These are phyloP conservation scores for Hydrophis major DNA, from an alignment of 2,797 vertebrate genomes.

Conservation along the genomic window DNA sequence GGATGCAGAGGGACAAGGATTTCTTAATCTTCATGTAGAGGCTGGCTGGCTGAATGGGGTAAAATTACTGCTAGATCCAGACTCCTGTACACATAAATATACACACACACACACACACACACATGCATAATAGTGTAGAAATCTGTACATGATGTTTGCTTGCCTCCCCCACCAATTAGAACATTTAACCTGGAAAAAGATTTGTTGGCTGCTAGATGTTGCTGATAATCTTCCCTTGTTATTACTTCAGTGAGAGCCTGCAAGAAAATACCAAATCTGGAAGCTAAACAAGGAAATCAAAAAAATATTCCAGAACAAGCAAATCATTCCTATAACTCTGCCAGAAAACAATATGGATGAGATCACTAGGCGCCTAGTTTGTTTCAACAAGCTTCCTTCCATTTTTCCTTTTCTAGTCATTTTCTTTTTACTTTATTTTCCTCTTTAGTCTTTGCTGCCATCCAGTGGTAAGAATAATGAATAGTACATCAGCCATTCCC, in stretches of 20 bases:
- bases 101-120: background rate
- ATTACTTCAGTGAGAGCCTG: background rate
- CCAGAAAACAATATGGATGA: background rate
- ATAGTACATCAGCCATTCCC: background rate
- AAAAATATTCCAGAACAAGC: background rate
- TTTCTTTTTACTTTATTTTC: background rate
- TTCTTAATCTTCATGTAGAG: background rate
- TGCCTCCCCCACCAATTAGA: background rate
- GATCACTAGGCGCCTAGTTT: background rate
- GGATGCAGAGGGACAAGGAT: background rate
- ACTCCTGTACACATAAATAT: too few species aligned
- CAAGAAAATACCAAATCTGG: background rate
- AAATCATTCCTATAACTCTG: background rate
- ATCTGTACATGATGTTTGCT: background rate
- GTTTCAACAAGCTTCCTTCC: background rate
- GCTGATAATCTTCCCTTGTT: background rate
- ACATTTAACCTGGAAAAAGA: background rate
- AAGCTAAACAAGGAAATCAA: background rate
- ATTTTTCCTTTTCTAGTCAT: background rate
- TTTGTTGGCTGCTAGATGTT: background rate
- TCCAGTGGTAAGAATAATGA: background rate
- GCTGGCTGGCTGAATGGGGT: background rate
- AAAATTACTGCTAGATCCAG: background rate
- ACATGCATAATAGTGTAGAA: background rate
- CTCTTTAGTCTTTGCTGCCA: conserved; percentile 11